These are phyloP conservation scores for Campoletis raptor DNA, from an alignment of 2,888 invertebrate genomes.

Conservation along the genomic window DNA sequence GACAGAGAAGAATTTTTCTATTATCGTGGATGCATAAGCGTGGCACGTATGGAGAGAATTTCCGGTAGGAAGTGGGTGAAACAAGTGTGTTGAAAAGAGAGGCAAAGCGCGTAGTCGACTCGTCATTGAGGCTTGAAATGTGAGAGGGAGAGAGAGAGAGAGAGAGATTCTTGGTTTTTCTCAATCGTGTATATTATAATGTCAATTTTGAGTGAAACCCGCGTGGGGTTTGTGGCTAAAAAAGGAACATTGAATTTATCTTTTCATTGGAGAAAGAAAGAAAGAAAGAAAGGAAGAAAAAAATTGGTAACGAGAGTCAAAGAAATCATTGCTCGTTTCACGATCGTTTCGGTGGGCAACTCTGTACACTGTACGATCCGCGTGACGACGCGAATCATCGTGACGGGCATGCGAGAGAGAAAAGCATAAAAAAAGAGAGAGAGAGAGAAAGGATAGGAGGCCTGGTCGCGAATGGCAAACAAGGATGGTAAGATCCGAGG, in stretches of 20 bases:
- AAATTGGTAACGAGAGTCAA: conserved; percentile 44
- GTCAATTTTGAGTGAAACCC: conserved; percentile 7
- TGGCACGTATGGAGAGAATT: conserved; percentile 15
- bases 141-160: background rate
- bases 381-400: conserved; percentile 67
- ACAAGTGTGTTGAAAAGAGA: conserved; percentile 44
- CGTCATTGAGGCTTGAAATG: background rate
- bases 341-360: conserved; percentile 59
- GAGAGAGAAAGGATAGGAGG: conserved; percentile 39
- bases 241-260: background rate
- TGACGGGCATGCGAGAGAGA: conserved; percentile 42
- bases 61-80: conserved; percentile 50
- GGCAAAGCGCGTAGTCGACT: background rate
- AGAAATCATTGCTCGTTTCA: conserved; percentile 50
- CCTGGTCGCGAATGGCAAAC: conserved; percentile 64
- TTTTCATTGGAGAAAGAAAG: background rate
- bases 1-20: background rate
- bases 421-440: conserved; percentile 30
- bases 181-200: conserved; percentile 14
- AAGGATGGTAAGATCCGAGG: conserved; percentile 76
- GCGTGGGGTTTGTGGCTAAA: background rate
- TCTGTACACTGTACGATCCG: conserved; percentile 57
- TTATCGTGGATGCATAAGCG: background rate
- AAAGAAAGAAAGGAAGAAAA: conserved; percentile 19
- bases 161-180: background rate